Conservation (phyloP, 1,140 invertebrate species). For the Sipha flava region DNA sequence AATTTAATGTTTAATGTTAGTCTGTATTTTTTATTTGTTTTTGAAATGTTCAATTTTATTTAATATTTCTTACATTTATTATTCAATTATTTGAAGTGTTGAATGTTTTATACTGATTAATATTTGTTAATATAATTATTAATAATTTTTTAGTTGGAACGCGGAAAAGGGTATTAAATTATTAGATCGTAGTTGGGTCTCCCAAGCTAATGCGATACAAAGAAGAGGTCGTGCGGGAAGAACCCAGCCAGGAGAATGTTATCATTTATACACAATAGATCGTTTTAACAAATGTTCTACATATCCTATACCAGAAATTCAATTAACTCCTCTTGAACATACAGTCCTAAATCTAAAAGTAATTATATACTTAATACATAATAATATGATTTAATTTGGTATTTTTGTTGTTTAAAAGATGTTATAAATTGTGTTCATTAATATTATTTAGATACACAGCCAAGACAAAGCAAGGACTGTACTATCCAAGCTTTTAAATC, state of each 20-base stretch:
- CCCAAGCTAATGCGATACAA: slow-evolving; percentile 56
- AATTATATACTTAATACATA: background rate
- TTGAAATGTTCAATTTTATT: no score
- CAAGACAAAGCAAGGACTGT: slow-evolving; percentile 48
- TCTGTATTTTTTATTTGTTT: no score
- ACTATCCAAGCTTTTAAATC: slow-evolving; percentile 49
- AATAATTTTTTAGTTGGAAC: slow-evolving; percentile 39
- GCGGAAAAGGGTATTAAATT: slow-evolving; percentile 36
- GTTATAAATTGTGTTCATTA: background rate
- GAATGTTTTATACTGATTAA: no score
- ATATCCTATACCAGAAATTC: slow-evolving; percentile 54
- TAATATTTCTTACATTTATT: no score
- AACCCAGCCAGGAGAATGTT: slow-evolving; percentile 66
- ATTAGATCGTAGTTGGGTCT: slow-evolving; percentile 47
- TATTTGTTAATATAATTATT: background rate
- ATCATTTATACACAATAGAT: slow-evolving; percentile 58
- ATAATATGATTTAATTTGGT: background rate
- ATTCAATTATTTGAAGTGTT: background rate
- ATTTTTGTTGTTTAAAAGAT: background rate
- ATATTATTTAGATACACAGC: slow-evolving; percentile 40
- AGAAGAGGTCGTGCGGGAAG: slow-evolving; percentile 59
- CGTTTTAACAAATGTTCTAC: slow-evolving; percentile 46
- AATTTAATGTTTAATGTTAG: background rate
- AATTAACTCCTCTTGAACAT: slow-evolving; percentile 54
- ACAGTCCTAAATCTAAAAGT: slow-evolving; percentile 54